phyloP scores from a whole-genome alignment of 2,113 vertebrate species.

The Sorex araneus region DNA sequence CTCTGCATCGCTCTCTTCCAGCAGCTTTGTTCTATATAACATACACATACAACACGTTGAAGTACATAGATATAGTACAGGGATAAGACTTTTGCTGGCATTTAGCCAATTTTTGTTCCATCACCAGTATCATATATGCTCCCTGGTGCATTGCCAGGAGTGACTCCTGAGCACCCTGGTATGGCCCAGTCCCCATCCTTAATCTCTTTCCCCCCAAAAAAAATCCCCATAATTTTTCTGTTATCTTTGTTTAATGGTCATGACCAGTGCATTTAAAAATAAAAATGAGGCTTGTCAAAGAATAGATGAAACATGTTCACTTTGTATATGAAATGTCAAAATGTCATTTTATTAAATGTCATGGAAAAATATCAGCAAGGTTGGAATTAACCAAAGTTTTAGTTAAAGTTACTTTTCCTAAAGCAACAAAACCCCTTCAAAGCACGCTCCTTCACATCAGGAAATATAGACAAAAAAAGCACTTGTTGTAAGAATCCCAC shows the following conservation, averaged over 20 bases:
- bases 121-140: too few species aligned
- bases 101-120: too few species aligned
- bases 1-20: too few species aligned
- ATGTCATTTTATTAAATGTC: constrained; percentile 51
- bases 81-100: too few species aligned
- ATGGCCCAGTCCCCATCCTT: too few species aligned
- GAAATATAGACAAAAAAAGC: constrained; percentile 45
- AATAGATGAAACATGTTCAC: constrained; percentile 20
- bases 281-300: constrained; percentile 63
- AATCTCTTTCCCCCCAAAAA: too few species aligned
- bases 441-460: constrained; percentile 4
- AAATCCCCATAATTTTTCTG: constrained; percentile 64
- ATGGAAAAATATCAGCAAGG: constrained; percentile 42
- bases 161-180: too few species aligned
- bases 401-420: constrained; percentile 28
- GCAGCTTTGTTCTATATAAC: too few species aligned
- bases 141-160: too few species aligned
- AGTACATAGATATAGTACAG: too few species aligned
- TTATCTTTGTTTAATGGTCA: not conserved
- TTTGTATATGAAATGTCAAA: constrained; percentile 46
- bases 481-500: not conserved
- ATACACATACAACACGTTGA: too few species aligned
- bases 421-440: constrained; percentile 20
- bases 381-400: constrained; percentile 41
- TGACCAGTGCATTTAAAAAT: constrained; percentile 33